Evolutionary conservation across 2,888 invertebrate species (phyloP).

Genomic region (Drosophila merina): DNA sequence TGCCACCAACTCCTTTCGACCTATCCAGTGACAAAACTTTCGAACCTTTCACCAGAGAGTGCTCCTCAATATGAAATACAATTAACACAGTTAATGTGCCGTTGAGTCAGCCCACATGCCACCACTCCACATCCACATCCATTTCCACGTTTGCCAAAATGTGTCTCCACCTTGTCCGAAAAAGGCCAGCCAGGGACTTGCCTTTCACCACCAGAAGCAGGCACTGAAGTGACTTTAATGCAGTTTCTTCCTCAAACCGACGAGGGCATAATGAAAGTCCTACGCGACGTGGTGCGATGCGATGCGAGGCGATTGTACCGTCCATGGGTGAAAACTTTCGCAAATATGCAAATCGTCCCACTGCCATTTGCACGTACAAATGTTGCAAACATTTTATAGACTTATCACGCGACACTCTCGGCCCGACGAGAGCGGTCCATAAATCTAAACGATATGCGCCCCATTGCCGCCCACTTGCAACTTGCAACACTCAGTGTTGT

Average conservation of each 20-base stretch:
- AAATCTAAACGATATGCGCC: conserved; percentile 73
- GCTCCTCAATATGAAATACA: conserved; percentile 63
- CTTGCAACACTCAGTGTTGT: conserved; percentile 12
- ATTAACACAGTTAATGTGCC: conserved; percentile 61
- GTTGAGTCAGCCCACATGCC: conserved; percentile 56
- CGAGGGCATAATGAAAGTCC: conserved; percentile 57
- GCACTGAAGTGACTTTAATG: conserved; percentile 25
- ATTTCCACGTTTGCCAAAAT: conserved; percentile 1
- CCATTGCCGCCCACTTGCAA: conserved; percentile 69
- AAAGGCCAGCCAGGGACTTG: conserved; percentile 5
- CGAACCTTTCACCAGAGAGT: conserved; percentile 57
- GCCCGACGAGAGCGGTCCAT: conserved; percentile 51
- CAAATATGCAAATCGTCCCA: conserved; percentile 74
- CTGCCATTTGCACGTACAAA: conserved; percentile 76
- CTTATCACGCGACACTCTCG: conserved; percentile 75
- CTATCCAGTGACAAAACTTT: conserved; percentile 40
- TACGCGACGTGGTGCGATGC: conserved; percentile 40
- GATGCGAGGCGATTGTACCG: not conserved
- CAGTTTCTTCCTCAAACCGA: conserved; percentile 12
- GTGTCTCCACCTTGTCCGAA: conserved; percentile 35
- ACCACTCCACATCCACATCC: conserved; percentile 33
- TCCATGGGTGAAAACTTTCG: conserved; percentile 39
- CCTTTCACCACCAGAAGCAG: conserved; percentile 56
- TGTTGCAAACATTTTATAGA: conserved; percentile 73
- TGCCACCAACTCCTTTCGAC: conserved; percentile 1